Conservation (phyloP, 2,797 vertebrate genomes). For the Melanotaenia pygmaea region DNA sequence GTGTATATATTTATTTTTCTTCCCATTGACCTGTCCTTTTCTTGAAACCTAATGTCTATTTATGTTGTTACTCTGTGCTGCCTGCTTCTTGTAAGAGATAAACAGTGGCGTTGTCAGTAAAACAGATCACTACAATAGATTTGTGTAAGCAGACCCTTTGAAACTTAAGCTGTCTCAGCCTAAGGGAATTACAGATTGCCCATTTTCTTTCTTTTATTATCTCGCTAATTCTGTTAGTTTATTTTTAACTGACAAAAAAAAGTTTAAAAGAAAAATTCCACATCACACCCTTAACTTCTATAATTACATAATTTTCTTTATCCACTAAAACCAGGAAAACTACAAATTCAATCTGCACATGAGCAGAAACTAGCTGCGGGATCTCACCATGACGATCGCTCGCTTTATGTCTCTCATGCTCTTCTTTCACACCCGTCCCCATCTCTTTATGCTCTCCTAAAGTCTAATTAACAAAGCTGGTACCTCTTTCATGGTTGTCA, state of each 20-base stretch:
- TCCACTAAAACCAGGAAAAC: constrained; percentile 30
- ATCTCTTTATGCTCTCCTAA: neutral
- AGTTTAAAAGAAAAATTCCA: neutral
- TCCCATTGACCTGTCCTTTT: neutral
- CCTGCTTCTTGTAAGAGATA: constrained; percentile 26
- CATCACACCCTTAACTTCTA: constrained; percentile 33
- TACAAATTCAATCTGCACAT: constrained; percentile 48
- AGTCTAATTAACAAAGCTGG: constrained; percentile 69
- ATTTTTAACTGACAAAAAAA: neutral
- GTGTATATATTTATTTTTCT: neutral
- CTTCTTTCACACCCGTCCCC: neutral
- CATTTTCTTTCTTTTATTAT: constrained; percentile 15
- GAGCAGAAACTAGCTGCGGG: constrained; percentile 46
- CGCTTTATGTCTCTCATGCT: constrained; percentile 35
- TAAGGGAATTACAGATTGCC: constrained; percentile 48
- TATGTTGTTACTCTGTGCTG: neutral
- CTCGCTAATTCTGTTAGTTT: neutral
- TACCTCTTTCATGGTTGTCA: constrained; percentile 56
- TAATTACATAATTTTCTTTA: constrained; percentile 47
- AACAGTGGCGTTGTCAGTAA: constrained; percentile 54
- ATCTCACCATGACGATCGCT: constrained; percentile 63
- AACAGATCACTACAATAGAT: constrained; percentile 59
- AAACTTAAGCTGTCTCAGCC: constrained; percentile 48
- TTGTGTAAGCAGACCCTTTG: constrained; percentile 5
- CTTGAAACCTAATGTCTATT: neutral